Evolutionary conservation across 2,888 invertebrate species (phyloP).

Genomic region (Alloscopus bannaensis): DNA sequence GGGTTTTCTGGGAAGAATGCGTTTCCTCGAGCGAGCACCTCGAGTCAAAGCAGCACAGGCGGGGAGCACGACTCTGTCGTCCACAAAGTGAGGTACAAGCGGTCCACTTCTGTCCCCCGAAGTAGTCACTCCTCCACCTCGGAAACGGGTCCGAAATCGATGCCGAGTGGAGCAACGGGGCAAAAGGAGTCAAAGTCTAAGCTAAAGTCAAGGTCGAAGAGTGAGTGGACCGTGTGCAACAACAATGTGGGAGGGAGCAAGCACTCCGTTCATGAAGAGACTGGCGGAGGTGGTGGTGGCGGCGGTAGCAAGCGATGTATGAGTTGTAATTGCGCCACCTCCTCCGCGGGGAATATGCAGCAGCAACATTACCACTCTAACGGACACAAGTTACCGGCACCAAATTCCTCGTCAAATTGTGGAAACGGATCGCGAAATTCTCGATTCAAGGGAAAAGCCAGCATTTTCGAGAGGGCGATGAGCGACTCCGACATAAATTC

Average conservation of each 20-base stretch:
- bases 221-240: slow-evolving; percentile 68
- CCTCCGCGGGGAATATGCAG: slow-evolving; percentile 9
- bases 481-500: slow-evolving; percentile 69
- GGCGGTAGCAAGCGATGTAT: slow-evolving; percentile 39
- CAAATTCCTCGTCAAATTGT: background rate
- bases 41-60: slow-evolving; percentile 62
- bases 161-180: slow-evolving; percentile 73
- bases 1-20: slow-evolving; percentile 50
- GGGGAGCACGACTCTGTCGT: slow-evolving; percentile 41
- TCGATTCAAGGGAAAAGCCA: slow-evolving; percentile 36
- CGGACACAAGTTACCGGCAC: slow-evolving; percentile 32
- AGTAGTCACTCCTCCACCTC: slow-evolving; percentile 36
- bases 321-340: slow-evolving; percentile 44
- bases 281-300: slow-evolving; percentile 15
- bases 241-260: slow-evolving; percentile 49
- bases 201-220: slow-evolving; percentile 67
- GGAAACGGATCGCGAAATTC: slow-evolving; percentile 19
- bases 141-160: slow-evolving; percentile 40
- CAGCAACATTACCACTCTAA: no score
- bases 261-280: slow-evolving; percentile 20
- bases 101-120: slow-evolving; percentile 67
- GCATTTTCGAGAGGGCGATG: slow-evolving; percentile 57
- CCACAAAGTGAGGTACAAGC: slow-evolving; percentile 59
- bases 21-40: slow-evolving; percentile 63
- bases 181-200: slow-evolving; percentile 66